A percentile compares a stretch with the other conserved stretches of the same genome.
Evolutionary conservation across 2,113 vertebrate genomes (phyloP).

Genomic region (Cyprinodon tularosa): DNA sequence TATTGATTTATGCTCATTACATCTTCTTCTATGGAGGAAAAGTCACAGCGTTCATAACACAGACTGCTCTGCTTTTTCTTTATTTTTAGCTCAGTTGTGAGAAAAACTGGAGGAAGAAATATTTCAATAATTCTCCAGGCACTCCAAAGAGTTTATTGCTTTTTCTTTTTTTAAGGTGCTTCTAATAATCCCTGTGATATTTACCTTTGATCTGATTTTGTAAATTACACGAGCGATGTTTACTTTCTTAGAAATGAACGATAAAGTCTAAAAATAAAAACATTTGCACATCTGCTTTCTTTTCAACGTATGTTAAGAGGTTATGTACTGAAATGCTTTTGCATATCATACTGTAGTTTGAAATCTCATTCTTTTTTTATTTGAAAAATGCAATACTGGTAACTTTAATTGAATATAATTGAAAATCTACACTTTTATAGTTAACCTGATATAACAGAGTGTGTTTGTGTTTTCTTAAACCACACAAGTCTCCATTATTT

Average conservation of each 20-base stretch:
- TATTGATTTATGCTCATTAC: background rate
- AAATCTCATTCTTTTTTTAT: background rate
- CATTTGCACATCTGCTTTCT: background rate
- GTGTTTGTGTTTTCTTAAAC: background rate
- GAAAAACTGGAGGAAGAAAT: constrained; percentile 17
- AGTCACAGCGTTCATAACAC: constrained; percentile 23
- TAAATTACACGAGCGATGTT: background rate
- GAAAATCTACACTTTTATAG: background rate
- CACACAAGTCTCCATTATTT: background rate
- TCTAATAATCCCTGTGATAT: constrained; percentile 16
- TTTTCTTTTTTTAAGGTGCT: constrained; percentile 2
- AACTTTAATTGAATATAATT: background rate
- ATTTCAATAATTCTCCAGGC: constrained; percentile 11
- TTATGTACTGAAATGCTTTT: background rate
- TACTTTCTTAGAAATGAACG: background rate
- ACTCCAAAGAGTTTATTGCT: constrained; percentile 26
- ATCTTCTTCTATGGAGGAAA: constrained; percentile 11
- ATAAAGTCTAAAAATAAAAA: background rate
- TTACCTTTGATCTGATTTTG: background rate
- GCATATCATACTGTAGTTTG: background rate
- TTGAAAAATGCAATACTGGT: background rate
- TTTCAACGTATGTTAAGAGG: background rate
- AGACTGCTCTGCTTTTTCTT: constrained; percentile 21
- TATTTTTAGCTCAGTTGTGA: constrained; percentile 22
- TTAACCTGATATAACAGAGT: background rate